phyloP scores from a whole-genome alignment of 1,140 invertebrate species.

The Ceratosolen solmsi region DNA sequence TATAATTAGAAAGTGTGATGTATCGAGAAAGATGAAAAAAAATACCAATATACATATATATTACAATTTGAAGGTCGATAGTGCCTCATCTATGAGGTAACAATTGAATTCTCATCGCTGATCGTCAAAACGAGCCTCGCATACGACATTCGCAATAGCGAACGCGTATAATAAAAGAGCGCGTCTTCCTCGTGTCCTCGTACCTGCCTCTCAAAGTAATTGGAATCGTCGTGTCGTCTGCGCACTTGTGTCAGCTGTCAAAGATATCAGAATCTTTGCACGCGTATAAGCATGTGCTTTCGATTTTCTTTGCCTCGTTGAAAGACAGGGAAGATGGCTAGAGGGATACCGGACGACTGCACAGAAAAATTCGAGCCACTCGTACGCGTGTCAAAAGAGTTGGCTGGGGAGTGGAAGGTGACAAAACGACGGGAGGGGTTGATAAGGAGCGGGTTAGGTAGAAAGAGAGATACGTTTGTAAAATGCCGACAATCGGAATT shows the following conservation, averaged over 20 bases:
- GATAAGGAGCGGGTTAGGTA: background rate
- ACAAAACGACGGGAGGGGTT: background rate
- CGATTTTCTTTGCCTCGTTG: constrained; percentile 3
- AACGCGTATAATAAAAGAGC: background rate
- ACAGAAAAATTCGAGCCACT: background rate
- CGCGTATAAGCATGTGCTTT: constrained; percentile 3
- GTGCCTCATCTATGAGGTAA: background rate
- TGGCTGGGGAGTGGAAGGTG: background rate
- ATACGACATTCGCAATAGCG: background rate
- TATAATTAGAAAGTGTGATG: no score
- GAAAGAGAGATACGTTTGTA: constrained; percentile 4
- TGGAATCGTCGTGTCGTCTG: constrained; percentile 24
- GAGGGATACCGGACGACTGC: background rate
- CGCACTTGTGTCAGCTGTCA: constrained; percentile 27
- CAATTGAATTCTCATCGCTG: background rate
- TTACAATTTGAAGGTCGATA: background rate
- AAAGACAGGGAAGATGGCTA: background rate
- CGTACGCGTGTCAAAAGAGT: background rate
- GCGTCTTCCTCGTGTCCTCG: background rate
- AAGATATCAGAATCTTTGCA: constrained; percentile 28
- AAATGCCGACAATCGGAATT: constrained; percentile 58
- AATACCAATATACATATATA: no score
- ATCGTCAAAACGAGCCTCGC: background rate
- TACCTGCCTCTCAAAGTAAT: constrained; percentile 23
- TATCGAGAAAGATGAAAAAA: no score